Conservation (phyloP, 2,888 invertebrate species). For the Mythimna impura region DNA sequence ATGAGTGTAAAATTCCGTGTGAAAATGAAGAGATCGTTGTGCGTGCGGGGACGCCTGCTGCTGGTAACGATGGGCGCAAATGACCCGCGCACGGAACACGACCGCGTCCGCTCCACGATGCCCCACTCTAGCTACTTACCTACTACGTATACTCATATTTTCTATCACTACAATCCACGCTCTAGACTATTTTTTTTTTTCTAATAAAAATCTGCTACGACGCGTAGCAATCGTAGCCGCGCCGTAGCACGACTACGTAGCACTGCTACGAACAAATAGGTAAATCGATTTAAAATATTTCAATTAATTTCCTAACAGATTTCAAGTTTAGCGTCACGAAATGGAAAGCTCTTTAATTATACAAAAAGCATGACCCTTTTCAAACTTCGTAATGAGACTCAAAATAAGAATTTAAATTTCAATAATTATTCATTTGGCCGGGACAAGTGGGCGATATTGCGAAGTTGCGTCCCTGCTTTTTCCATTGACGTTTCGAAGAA, state of each 20-base stretch:
- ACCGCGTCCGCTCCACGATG: slow-evolving; percentile 68
- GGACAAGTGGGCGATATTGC: slow-evolving; percentile 80
- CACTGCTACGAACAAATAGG: slow-evolving; percentile 54
- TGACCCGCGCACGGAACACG: slow-evolving; percentile 80
- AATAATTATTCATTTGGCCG: slow-evolving; percentile 81
- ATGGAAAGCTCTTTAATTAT: slow-evolving; percentile 77
- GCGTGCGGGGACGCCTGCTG: slow-evolving; percentile 80
- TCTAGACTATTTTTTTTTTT: slow-evolving; percentile 16
- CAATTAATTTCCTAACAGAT: slow-evolving; percentile 62
- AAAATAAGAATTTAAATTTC: slow-evolving; percentile 81
- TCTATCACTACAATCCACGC: slow-evolving; percentile 41
- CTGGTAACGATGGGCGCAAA: slow-evolving; percentile 80
- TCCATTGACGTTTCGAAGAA: slow-evolving; percentile 72
- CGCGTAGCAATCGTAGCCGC: slow-evolving; percentile 24
- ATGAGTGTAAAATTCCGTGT: slow-evolving; percentile 75
- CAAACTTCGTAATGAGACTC: slow-evolving; percentile 77
- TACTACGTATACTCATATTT: slow-evolving; percentile 66
- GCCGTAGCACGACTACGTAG: slow-evolving; percentile 22
- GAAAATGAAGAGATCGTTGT: slow-evolving; percentile 81
- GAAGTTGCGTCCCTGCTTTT: slow-evolving; percentile 76
- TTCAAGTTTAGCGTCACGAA: slow-evolving; percentile 69
- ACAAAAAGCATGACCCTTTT: slow-evolving; percentile 77
- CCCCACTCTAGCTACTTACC: slow-evolving; percentile 63
- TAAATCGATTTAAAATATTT: slow-evolving; percentile 65
- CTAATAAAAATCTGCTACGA: slow-evolving; percentile 29